These are phyloP conservation scores for Athalia cordata DNA, from an alignment of 2,888 invertebrate genomes.

Conservation along the genomic window DNA sequence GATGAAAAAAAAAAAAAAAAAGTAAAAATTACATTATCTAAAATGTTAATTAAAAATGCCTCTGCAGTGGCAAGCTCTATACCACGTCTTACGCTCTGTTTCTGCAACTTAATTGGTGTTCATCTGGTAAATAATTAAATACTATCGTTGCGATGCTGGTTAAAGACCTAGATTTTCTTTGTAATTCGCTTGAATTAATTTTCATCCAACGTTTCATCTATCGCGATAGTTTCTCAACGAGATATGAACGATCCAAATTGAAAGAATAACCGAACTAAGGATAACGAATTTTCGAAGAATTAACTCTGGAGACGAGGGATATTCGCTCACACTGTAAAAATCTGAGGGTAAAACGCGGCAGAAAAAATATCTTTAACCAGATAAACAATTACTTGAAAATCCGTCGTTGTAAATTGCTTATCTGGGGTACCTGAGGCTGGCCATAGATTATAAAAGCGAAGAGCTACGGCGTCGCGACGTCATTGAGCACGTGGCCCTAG, in stretches of 20 bases:
- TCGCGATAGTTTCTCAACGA: not conserved
- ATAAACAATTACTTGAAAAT: too few relatives aligned
- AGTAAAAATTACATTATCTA: not conserved
- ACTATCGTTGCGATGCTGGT: not conserved
- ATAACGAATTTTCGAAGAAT: too few relatives aligned
- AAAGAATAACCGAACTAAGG: too few relatives aligned
- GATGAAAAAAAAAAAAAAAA: not conserved
- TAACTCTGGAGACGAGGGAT: too few relatives aligned
- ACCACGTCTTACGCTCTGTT: constrained; percentile 63
- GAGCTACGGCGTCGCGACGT: too few relatives aligned
- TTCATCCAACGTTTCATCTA: not conserved
- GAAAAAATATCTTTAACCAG: too few relatives aligned
- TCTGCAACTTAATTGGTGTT: constrained; percentile 64
- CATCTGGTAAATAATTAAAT: constrained; percentile 32
- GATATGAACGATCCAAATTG: not conserved
- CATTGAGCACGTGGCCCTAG: constrained; percentile 24
- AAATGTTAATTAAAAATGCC: constrained; percentile 5
- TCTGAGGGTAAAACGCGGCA: too few relatives aligned
- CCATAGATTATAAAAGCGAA: too few relatives aligned
- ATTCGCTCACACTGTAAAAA: too few relatives aligned
- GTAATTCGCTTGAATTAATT: constrained; percentile 4
- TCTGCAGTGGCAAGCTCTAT: not conserved
- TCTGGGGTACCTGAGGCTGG: too few relatives aligned
- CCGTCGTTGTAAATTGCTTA: too few relatives aligned
- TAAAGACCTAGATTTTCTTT: constrained; percentile 33